These are phyloP conservation scores for Laupala kohalensis DNA, from an alignment of 1,140 invertebrate species.

Conservation along the genomic window DNA sequence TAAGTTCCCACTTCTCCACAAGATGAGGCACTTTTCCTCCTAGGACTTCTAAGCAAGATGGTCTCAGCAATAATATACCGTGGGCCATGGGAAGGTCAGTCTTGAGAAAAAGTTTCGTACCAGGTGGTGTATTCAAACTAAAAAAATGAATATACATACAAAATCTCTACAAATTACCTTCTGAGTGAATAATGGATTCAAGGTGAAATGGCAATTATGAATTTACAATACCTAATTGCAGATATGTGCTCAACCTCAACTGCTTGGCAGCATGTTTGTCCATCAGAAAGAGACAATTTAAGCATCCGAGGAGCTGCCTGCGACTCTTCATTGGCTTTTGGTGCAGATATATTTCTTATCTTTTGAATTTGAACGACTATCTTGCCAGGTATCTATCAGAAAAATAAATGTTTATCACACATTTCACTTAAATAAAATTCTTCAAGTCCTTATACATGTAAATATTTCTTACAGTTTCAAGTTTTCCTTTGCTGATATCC, in stretches of 20 bases:
- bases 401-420: slow-evolving; percentile 18
- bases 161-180: not conserved
- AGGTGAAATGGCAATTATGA: not conserved
- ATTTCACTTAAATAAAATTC: not conserved
- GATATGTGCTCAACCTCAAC: slow-evolving; percentile 55
- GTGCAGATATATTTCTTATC: slow-evolving; percentile 71
- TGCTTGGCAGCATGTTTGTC: slow-evolving; percentile 59
- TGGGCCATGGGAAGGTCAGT: slow-evolving; percentile 39
- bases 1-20: slow-evolving; percentile 81
- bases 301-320: slow-evolving; percentile 65
- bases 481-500: slow-evolving; percentile 43
- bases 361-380: slow-evolving; percentile 79
- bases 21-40: slow-evolving; percentile 70
- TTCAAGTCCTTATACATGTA: not conserved
- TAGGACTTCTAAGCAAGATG: slow-evolving; percentile 49
- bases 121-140: slow-evolving; percentile 57
- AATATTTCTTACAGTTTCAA: slow-evolving; percentile 23
- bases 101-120: slow-evolving; percentile 51
- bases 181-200: not conserved
- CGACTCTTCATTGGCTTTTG: slow-evolving; percentile 81
- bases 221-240: slow-evolving; percentile 39
- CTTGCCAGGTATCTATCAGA: slow-evolving; percentile 41
- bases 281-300: slow-evolving; percentile 72
- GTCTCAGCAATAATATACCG: slow-evolving; percentile 56
- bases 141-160: slow-evolving; percentile 14